These are phyloP conservation scores for Xanthostigma xanthostigma DNA, from an alignment of 2,888 invertebrate genomes.

Conservation along the genomic window DNA sequence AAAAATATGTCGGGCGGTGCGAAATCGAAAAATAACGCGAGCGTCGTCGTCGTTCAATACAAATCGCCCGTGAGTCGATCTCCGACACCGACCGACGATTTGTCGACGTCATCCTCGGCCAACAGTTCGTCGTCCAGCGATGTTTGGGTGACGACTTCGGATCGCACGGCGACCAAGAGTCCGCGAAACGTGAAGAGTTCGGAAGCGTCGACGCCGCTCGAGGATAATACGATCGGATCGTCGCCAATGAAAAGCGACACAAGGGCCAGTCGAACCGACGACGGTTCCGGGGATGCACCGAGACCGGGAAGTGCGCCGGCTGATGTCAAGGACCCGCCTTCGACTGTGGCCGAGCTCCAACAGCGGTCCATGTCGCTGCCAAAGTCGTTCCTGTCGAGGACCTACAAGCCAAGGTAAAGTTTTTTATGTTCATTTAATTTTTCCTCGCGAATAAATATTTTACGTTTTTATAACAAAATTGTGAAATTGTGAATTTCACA, in stretches of 20 bases:
- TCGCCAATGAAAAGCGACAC: slow-evolving; percentile 13
- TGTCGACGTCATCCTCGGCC: slow-evolving; percentile 25
- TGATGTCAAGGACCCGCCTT: slow-evolving; percentile 2
- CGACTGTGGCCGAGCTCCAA: slow-evolving; percentile 22
- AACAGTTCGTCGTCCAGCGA: slow-evolving; percentile 37
- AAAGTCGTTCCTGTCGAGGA: slow-evolving; percentile 33
- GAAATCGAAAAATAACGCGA: too few relatives aligned
- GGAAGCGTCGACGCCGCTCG: slow-evolving; percentile 35
- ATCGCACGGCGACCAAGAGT: slow-evolving; percentile 31
- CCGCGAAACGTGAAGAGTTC: slow-evolving; percentile 32
- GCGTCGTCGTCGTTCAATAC: too few relatives aligned
- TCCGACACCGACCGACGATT: slow-evolving; percentile 20
- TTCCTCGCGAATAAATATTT: too few relatives aligned
- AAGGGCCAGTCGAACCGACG: slow-evolving; percentile 19
- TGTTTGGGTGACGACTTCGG: slow-evolving; percentile 36
- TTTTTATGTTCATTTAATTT: slow-evolving; percentile 12
- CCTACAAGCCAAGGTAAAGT: slow-evolving; percentile 23
- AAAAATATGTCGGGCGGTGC: too few relatives aligned
- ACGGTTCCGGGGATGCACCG: slow-evolving; percentile 18
- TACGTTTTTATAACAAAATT: too few relatives aligned
- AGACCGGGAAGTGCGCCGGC: slow-evolving; percentile 39
- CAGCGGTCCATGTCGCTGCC: slow-evolving; percentile 37
- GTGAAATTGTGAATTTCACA: too few relatives aligned
- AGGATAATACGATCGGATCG: slow-evolving; percentile 18
- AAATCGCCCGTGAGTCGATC: slow-evolving; percentile 17